A percentile compares a stretch with the other conserved stretches of the same genome.
These are phyloP conservation scores for Spinus olivaceus DNA, from an alignment of 2,797 vertebrate genomes.

Conservation along the genomic window DNA sequence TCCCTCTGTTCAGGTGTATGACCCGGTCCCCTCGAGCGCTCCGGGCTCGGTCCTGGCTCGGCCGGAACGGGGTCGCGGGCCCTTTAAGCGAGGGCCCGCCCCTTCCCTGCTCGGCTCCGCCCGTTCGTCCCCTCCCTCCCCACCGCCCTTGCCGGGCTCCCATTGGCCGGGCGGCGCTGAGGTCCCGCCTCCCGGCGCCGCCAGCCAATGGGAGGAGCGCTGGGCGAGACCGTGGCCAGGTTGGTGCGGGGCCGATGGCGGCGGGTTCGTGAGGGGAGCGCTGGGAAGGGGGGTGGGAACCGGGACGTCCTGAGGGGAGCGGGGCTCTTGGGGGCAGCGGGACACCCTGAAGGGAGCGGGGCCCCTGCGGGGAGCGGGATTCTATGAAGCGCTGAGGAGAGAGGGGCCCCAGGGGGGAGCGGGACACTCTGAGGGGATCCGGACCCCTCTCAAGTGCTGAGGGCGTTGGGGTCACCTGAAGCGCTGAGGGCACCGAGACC, in stretches of 20 bases:
- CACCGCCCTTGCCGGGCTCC: accelerated
- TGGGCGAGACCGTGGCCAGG: background rate
- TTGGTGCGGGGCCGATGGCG: background rate
- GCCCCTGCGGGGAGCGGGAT: background rate
- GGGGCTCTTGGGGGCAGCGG: background rate
- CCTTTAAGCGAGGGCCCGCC: background rate
- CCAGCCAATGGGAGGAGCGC: background rate
- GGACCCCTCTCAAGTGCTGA: background rate
- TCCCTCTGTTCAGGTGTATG: background rate
- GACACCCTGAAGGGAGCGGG: background rate
- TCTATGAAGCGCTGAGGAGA: background rate
- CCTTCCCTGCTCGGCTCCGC: accelerated
- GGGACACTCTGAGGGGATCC: background rate
- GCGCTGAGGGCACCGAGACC: background rate
- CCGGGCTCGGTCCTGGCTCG: accelerated
- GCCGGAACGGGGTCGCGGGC: background rate
- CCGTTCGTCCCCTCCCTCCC: background rate
- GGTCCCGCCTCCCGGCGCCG: background rate
- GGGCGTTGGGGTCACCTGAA: background rate
- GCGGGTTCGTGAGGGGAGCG: background rate
- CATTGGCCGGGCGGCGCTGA: accelerated
- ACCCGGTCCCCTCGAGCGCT: too few species aligned
- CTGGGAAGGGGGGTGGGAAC: background rate
- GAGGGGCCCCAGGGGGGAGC: too few species aligned
- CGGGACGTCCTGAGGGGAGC: background rate